phyloP scores from a whole-genome alignment of 2,888 invertebrate genomes.

The Drosophila nigritarsus region DNA sequence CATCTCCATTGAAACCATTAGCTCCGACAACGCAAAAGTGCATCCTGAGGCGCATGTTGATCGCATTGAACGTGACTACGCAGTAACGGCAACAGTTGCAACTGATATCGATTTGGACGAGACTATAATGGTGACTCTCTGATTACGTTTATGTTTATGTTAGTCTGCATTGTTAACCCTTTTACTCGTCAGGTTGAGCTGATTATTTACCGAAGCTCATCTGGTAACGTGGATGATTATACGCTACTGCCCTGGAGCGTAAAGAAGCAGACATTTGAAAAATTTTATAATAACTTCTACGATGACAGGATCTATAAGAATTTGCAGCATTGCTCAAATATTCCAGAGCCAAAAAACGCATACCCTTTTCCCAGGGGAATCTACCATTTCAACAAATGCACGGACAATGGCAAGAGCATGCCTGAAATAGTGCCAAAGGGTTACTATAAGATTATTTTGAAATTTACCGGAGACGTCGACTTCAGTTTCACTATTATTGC shows the following conservation, averaged over 20 bases:
- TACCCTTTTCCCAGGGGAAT: conserved; percentile 3
- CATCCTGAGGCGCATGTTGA: neutral
- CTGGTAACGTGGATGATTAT: conserved; percentile 58
- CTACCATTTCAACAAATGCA: conserved; percentile 28
- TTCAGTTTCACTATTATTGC: conserved; percentile 21
- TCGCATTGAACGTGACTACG: conserved; percentile 11
- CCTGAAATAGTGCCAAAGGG: conserved; percentile 55
- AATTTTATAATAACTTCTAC: conserved; percentile 37
- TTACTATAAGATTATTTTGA: conserved; percentile 45
- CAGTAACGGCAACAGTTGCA: neutral
- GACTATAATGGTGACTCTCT: conserved; percentile 30
- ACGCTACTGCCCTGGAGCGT: conserved; percentile 39
- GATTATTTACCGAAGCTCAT: conserved; percentile 29
- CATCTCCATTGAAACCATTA: conserved; percentile 4
- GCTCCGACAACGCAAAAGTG: neutral
- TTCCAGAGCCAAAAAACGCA: conserved; percentile 1
- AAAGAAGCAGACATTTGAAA: conserved; percentile 2
- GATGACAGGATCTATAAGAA: conserved; percentile 41
- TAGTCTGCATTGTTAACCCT: neutral
- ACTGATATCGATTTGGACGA: conserved; percentile 12
- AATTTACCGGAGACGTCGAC: conserved; percentile 26
- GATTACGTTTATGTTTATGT: neutral
- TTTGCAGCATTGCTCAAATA: conserved; percentile 44
- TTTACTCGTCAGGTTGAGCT: conserved; percentile 8
- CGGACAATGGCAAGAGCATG: conserved; percentile 29